These are phyloP conservation scores for Drosophila leonis DNA, from an alignment of 2,888 invertebrate species.

Conservation along the genomic window DNA sequence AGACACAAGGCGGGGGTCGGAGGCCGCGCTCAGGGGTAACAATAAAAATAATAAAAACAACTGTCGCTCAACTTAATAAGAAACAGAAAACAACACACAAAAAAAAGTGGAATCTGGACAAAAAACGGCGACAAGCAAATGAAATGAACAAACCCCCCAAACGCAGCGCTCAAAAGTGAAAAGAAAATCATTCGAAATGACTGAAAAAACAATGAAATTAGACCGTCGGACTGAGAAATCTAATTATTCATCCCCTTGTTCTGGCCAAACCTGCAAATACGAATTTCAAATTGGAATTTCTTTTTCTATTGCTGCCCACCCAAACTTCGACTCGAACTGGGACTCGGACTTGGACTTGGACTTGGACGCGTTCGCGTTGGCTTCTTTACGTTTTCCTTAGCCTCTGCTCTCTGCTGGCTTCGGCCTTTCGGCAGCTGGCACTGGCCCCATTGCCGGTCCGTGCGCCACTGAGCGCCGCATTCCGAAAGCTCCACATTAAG, in stretches of 20 bases:
- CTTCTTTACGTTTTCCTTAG: background rate
- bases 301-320: constrained; percentile 1
- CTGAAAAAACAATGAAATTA: constrained; percentile 84
- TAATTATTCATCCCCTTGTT: constrained; percentile 84
- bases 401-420: background rate
- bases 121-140: constrained; percentile 23
- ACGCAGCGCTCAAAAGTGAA: constrained; percentile 51
- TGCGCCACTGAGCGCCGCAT: constrained; percentile 66
- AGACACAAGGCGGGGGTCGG: constrained; percentile 1
- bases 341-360: background rate
- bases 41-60: constrained; percentile 82
- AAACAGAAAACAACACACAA: constrained; percentile 43
- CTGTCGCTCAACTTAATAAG: constrained; percentile 82
- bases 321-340: constrained; percentile 6
- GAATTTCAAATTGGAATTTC: constrained; percentile 43
- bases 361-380: constrained; percentile 17
- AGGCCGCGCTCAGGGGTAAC: constrained; percentile 35
- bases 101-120: constrained; percentile 18
- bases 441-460: constrained; percentile 59
- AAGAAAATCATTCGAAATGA: constrained; percentile 82
- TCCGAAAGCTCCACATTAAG: constrained; percentile 74
- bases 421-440: background rate
- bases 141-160: constrained; percentile 53
- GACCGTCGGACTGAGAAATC: constrained; percentile 81
- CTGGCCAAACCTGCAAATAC: constrained; percentile 38